A percentile compares a stretch with the other conserved stretches of the same genome.
phyloP scores from a whole-genome alignment of 2,797 vertebrate species.

The Argentina silus region DNA sequence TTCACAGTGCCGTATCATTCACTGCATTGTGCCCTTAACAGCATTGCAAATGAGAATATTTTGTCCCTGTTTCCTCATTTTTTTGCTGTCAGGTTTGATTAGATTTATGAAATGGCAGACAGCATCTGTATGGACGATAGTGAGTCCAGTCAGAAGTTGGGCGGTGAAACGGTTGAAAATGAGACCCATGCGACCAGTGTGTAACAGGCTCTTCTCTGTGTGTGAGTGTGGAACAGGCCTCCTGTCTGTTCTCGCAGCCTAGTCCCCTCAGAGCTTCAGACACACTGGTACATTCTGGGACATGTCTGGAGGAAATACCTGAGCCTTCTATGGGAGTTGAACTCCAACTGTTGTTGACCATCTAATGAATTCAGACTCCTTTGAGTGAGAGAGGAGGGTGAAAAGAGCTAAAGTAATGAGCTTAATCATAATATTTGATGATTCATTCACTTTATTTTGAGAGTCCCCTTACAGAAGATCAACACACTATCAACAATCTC shows the following conservation, averaged over 20 bases:
- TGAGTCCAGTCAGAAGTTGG: constrained; percentile 55
- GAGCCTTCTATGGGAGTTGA: constrained; percentile 20
- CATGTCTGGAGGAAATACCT: constrained; percentile 65
- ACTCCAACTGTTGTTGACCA: not conserved
- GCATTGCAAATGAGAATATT: not conserved
- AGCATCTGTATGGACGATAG: constrained; percentile 44
- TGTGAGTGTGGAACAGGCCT: constrained; percentile 69
- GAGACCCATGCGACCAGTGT: constrained; percentile 50
- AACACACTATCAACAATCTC: too few species aligned
- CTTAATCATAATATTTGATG: not conserved
- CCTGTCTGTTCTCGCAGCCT: constrained; percentile 72
- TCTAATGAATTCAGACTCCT: constrained; percentile 18
- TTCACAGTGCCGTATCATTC: not conserved
- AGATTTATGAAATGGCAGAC: constrained; percentile 30
- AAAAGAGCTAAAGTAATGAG: not conserved
- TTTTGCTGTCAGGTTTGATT: constrained; percentile 41
- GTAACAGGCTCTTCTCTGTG: constrained; percentile 73
- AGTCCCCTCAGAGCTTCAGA: constrained; percentile 55
- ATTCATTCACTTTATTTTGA: too few species aligned
- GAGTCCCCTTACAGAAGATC: too few species aligned
- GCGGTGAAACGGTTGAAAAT: constrained; percentile 54
- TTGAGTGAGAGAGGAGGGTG: constrained; percentile 4
- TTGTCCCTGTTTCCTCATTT: constrained; percentile 24
- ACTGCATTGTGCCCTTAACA: not conserved
- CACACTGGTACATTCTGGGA: constrained; percentile 65